Conservation (phyloP, 1,140 invertebrate genomes). For the Lepidotrigona ventralis region DNA sequence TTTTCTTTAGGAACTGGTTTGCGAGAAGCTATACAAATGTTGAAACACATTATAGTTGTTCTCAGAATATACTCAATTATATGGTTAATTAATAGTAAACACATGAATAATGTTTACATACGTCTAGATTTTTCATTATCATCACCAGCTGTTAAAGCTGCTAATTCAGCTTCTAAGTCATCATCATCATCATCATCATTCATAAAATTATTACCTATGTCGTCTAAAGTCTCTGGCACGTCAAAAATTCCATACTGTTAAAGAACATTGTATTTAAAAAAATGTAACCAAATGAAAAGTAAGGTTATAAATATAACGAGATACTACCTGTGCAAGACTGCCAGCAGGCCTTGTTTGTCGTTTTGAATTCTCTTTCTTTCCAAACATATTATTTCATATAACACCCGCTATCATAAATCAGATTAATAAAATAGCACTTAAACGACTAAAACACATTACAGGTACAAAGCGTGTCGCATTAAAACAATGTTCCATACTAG, state of each 20-base stretch:
- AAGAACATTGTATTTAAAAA: slow-evolving; percentile 39
- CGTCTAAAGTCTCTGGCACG: slow-evolving; percentile 84
- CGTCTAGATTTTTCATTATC: slow-evolving; percentile 78
- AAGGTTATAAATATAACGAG: slow-evolving; percentile 37
- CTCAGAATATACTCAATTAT: background rate
- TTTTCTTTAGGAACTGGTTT: slow-evolving; percentile 75
- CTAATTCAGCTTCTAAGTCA: slow-evolving; percentile 92
- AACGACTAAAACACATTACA: background rate
- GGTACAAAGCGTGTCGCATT: background rate
- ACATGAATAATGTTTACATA: slow-evolving; percentile 61
- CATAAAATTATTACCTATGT: slow-evolving; percentile 80
- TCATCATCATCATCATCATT: slow-evolving; percentile 86
- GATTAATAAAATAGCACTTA: slow-evolving; percentile 11
- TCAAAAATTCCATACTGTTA: slow-evolving; percentile 87
- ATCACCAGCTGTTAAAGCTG: slow-evolving; percentile 85
- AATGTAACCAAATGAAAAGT: slow-evolving; percentile 20
- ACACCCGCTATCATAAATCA: slow-evolving; percentile 6
- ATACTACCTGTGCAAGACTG: slow-evolving; percentile 77
- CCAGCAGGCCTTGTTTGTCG: slow-evolving; percentile 75
- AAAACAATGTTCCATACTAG: background rate
- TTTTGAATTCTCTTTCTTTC: slow-evolving; percentile 78
- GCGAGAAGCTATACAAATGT: slow-evolving; percentile 51
- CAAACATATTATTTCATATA: slow-evolving; percentile 75
- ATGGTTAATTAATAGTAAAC: background rate
- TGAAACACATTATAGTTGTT: background rate